These are phyloP conservation scores for Boulengerochromis microlepis DNA, from an alignment of 2,113 vertebrate genomes.

Conservation along the genomic window DNA sequence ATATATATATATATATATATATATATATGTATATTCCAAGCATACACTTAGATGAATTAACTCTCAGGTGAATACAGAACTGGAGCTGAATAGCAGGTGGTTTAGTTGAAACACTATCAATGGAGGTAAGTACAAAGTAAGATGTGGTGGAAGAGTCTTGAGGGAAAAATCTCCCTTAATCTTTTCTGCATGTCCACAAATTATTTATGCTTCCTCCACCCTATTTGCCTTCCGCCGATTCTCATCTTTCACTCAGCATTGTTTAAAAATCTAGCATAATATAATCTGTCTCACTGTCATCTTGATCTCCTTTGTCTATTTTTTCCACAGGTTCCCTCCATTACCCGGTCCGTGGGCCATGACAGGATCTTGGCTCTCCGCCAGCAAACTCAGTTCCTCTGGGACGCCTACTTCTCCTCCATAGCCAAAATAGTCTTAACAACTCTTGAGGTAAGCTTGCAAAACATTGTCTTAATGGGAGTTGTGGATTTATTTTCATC, in stretches of 20 bases:
- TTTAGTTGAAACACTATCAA: not conserved
- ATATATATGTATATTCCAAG: not conserved
- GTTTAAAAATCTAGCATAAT: conserved; percentile 15
- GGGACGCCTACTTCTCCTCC: conserved; percentile 79
- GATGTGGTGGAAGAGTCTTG: not conserved
- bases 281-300: conserved; percentile 9
- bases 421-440: conserved; percentile 77
- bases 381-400: conserved; percentile 76
- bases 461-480: conserved; percentile 1
- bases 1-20: not conserved
- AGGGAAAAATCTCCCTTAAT: not conserved
- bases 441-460: conserved; percentile 71
- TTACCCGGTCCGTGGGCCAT: conserved; percentile 67
- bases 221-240: not conserved
- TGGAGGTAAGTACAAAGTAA: not conserved
- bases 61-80: not conserved
- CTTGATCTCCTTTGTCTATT: not conserved
- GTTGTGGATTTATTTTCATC: conserved; percentile 8
- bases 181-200: conserved; percentile 16
- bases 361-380: conserved; percentile 71
- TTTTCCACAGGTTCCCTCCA: conserved; percentile 68
- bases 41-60: not conserved
- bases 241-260: not conserved
- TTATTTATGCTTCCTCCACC: conserved; percentile 20
- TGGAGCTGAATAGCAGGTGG: not conserved